Base-by-base conservation (phyloP, 2,888 invertebrate genomes). In the Tetragonisca angustula region DNA sequence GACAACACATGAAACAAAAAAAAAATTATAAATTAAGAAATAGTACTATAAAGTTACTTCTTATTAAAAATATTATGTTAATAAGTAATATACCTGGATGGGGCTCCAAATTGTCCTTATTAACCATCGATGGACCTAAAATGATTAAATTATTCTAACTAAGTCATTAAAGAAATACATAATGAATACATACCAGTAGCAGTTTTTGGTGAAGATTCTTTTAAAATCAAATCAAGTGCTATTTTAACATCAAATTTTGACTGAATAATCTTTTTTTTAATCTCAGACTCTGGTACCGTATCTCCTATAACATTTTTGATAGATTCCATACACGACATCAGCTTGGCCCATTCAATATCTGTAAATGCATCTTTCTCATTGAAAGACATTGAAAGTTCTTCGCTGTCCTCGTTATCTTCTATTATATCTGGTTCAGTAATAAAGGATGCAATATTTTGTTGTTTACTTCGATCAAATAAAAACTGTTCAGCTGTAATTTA, bases 261-360 rank as follows among this genome's bases (percentile, higher is more conserved):
- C 79, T 96, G 96, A 79, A 98, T 94, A 52, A 98, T 96, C 67
- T 97, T 96, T 88, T 97, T 96, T 32, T 97, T 96, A 74, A 99
- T 95, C 73, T 96, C 95, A 85, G 96, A 96, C 89, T 98, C 97
- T 0, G 98, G 95, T 0, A 97, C 95, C 3, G 88, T 87, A 76
- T 98, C 97, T 9, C 98, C 98, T 72, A 98, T 95, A 13, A 98
- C 96, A 93, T 97, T 97, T 81, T 97, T 96, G 56, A 99, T 96
- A 92, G 97, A 97, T 91, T 98, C 98, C 76, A 98, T 95, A 91
- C 98, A 98, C 0, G 98, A 98, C 93, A 97, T 96, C 2, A 99
- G 95, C 92, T 96, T 96, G 0, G 96, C 97, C 95, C 96, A 96
- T 76, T 97, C 97, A 2, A 96, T 93, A 82, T 97, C 97, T 68